Base-by-base conservation (phyloP, 1,140 invertebrate species). In the Xylocopa sonorina region DNA sequence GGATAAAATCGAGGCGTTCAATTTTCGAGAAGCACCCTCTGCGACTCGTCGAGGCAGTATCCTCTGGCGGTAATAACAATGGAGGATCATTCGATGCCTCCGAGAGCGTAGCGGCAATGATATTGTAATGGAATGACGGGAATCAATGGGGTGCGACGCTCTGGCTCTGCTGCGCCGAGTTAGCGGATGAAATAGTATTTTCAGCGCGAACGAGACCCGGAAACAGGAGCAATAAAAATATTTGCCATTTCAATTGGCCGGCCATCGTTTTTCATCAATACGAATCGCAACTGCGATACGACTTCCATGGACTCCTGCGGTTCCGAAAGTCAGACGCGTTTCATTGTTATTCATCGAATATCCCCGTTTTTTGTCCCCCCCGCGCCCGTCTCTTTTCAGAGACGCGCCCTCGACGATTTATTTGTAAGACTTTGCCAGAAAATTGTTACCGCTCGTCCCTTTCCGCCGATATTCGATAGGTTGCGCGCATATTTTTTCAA, bases 111-210 rank as follows among this genome's bases (percentile, higher is more conserved):
- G 41, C 10, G 12, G 51, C 81, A 75, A 75, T 71, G 74, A 82
- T 66, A 78, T 71, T 75, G 81, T 77, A 72, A 71, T 68, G 51
- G 71, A 83, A 83, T 57, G 62, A 83, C 62, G 60, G 50, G 67
- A 48, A 80, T 77, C 81, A 48, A 71, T 51, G 60, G 46, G 67
- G 60, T 66, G 48, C 38, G 71, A 51, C 67, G 41, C 68, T 46
- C 58, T 68, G 43, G n/a, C 60, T 51, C 51, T n/a, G n/a, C 71
- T 67, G n/a, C 1, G 41, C 55, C 57, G 55, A n/a, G 72, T 66
- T 67, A 38, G 41, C 24, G 62, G 62, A 69, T 64, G 80, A 79
- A 82, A 84, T 74, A 78, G 81, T 63, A 84, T 80, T 84, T 79
- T 68, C 63, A 76, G 24, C 32, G 76, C 32, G 68, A 58, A 83